Evolutionary conservation across 2,113 vertebrate species (phyloP).

Genomic region (Coracopsis vasa): DNA sequence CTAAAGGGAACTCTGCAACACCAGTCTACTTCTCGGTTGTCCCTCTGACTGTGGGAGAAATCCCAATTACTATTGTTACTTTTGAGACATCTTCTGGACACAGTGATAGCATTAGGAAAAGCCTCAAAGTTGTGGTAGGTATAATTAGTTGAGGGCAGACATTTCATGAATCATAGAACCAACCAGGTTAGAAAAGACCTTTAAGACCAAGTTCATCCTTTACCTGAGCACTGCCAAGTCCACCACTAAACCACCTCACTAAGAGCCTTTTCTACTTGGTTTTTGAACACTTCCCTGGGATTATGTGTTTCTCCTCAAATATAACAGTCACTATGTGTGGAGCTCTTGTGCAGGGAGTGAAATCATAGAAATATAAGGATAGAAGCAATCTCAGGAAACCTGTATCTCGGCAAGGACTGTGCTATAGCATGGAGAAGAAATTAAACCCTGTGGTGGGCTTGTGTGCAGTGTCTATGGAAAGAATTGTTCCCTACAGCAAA

Average conservation of each 20-base stretch:
- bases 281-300: not conserved
- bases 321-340: accelerated
- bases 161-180: not conserved
- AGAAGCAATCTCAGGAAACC: not conserved
- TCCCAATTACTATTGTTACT: slow-evolving; percentile 66
- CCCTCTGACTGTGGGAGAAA: slow-evolving; percentile 61
- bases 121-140: slow-evolving; percentile 54
- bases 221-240: not conserved
- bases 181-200: not conserved
- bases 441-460: not conserved
- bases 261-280: not conserved
- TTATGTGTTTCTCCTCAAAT: not conserved
- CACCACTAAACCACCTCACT: not conserved
- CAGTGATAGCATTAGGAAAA: slow-evolving; percentile 36
- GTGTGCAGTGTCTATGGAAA: not conserved
- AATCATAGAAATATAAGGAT: not conserved
- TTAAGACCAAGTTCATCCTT: not conserved
- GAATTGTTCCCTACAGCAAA: not conserved
- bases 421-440: not conserved
- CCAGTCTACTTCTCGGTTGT: slow-evolving; percentile 71
- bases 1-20: slow-evolving; percentile 61
- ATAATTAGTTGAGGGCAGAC: not conserved
- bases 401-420: not conserved
- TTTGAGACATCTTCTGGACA: not conserved
- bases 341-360: not conserved